phyloP scores from a whole-genome alignment of 2,797 vertebrate genomes.

The Carduelis carduelis region DNA sequence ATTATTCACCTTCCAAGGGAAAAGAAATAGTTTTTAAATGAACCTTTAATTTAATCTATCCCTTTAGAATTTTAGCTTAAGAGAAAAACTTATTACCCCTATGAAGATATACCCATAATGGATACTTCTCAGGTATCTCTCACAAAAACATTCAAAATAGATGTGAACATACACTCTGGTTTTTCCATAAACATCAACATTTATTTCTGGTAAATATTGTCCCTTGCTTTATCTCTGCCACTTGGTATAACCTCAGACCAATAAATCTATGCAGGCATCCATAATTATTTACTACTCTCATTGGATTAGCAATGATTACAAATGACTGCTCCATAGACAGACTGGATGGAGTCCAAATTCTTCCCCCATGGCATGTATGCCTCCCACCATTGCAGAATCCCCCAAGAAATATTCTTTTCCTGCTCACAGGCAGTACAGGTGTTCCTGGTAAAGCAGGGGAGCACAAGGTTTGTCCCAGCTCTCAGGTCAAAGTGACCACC shows the following conservation, averaged over 20 bases:
- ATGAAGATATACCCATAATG: background rate
- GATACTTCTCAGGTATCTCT: background rate
- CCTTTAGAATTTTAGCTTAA: slow-evolving; percentile 11
- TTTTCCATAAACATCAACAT: slow-evolving; percentile 18
- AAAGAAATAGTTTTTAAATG: slow-evolving; percentile 67
- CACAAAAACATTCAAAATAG: background rate
- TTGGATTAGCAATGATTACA: background rate
- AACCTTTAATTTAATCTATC: slow-evolving; percentile 63
- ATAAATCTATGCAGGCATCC: slow-evolving; percentile 5
- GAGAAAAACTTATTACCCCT: background rate
- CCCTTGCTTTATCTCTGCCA: background rate
- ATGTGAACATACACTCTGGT: background rate
- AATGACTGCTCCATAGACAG: background rate
- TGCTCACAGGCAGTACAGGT: rapidly evolving
- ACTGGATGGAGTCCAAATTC: background rate
- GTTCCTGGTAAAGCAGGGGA: background rate
- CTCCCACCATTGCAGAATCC: background rate
- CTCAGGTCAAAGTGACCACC: background rate
- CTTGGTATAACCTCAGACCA: background rate
- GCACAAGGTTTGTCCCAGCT: background rate
- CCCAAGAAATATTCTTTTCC: background rate
- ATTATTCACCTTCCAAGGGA: slow-evolving; percentile 62
- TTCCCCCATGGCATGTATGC: background rate
- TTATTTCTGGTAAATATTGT: background rate
- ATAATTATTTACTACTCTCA: background rate